Percentiles rank a stretch among this genome's conserved stretches.
Conservation (phyloP, 2,113 vertebrate species). For the Mystacornis crossleyi region DNA sequence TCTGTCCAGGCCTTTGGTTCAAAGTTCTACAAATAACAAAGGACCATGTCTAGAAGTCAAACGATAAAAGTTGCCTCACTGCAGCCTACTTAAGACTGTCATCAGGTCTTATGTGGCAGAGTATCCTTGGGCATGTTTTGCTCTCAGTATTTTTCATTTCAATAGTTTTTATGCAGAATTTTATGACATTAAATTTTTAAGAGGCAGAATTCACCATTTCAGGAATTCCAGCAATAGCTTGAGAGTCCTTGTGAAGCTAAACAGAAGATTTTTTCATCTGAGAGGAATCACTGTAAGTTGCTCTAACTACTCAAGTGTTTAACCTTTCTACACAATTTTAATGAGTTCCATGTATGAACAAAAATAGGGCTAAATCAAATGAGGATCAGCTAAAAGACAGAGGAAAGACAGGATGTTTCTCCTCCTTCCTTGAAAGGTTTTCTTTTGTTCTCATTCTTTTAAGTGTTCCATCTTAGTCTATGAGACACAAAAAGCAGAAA, state of each 20-base stretch:
- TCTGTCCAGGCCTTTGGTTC: not conserved
- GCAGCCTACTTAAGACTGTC: slow-evolving; percentile 62
- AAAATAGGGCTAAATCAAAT: not conserved
- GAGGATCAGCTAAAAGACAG: not conserved
- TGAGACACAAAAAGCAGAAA: not conserved
- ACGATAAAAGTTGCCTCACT: slow-evolving; percentile 14
- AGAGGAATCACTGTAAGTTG: not conserved
- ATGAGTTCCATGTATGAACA: not conserved
- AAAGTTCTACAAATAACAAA: not conserved
- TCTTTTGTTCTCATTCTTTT: not conserved
- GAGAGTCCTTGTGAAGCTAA: not conserved
- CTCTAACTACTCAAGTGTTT: not conserved
- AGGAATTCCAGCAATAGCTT: not conserved
- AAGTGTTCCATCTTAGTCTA: not conserved
- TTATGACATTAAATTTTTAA: not conserved
- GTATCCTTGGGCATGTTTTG: slow-evolving; percentile 19
- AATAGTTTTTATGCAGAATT: not conserved
- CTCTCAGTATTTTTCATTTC: not conserved
- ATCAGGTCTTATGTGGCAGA: slow-evolving; percentile 46
- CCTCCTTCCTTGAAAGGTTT: not conserved
- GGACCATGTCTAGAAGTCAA: not conserved
- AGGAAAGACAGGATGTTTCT: not conserved
- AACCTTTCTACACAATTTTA: slow-evolving; percentile 12
- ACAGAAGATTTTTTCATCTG: not conserved
- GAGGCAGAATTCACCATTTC: slow-evolving; percentile 4